Evolutionary conservation across 2,113 vertebrate genomes (phyloP), one percentile per base, ranked within the genome.

Genomic region (Tyto alba): DNA sequence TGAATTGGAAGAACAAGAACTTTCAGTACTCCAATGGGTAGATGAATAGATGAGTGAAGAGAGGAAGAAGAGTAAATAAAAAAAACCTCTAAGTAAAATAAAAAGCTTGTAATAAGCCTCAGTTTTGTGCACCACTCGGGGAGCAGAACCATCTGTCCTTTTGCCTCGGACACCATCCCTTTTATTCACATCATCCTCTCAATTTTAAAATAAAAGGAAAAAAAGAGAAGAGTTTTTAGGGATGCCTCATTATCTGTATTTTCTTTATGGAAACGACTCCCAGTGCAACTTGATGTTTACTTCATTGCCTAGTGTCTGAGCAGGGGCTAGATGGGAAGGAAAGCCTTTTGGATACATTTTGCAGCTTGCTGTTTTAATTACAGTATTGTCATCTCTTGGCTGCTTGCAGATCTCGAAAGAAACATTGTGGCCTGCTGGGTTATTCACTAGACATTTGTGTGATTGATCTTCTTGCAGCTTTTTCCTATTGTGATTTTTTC

Each of bases 141-240:
- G 68, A 81, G 86, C 76, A 90, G 83, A 92, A 72, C 83, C 94
- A 83, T 86, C 95, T 85, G 88, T 96, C 85, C 83, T 84, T 63
- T 87, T 88, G 75, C 92, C 87, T 91, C 88, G 76, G 40, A 88
- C 38, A 59, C 67, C 41, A 67, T 86, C 22, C 47, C 62, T 48
- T 90, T 75, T 50, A 62, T 93, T 88, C 64, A 53, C 62, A 26
- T 11, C 13, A 40, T 81, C 69, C 80, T 95, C 86, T 85, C 66
- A n/a, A 21, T 57, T 89, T 93, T 57, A 69, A 74, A 94, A 87
- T 63, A 48, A 88, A 76, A 59, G 27, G 3, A 0, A 10, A 7
- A 68, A 48, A 29, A 20, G 14, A 41, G 15, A 38, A 22, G 50
- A 48, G 18, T 45, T 90, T 78, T 84, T 57, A 87, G 73, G 47